A percentile compares a stretch with the other conserved stretches of the same genome.
Conservation (phyloP, 1,140 invertebrate species). For the Drosophila burlai region DNA sequence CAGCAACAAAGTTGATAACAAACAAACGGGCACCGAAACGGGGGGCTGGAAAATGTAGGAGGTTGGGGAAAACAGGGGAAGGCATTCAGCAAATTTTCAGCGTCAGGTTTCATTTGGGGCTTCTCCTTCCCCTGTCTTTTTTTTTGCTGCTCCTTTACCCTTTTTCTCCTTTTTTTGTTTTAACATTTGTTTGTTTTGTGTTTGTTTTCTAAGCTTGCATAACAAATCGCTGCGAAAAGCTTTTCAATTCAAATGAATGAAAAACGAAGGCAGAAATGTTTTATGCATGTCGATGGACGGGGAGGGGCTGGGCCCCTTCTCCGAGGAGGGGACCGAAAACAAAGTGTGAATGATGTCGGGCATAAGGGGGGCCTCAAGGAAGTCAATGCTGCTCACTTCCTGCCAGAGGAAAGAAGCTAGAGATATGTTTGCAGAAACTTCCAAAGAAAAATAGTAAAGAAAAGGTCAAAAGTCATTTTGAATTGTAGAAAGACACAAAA, state of each 20-base stretch:
- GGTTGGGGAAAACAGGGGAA: conserved; percentile 5
- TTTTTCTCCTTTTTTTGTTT: conserved; percentile 34
- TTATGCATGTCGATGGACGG: conserved; percentile 66
- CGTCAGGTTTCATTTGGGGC: conserved; percentile 71
- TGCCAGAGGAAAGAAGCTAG: conserved; percentile 22
- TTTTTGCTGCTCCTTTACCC: conserved; percentile 23
- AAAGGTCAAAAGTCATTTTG: not conserved
- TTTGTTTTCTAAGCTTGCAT: conserved; percentile 82
- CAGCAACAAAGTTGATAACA: conserved; percentile 81
- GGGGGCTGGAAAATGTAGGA: conserved; percentile 15
- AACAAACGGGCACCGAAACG: conserved; percentile 51
- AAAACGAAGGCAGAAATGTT: conserved; percentile 70
- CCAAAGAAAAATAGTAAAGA: not conserved
- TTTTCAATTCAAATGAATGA: conserved; percentile 82
- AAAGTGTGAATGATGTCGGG: conserved; percentile 75
- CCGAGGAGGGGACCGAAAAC: conserved; percentile 45
- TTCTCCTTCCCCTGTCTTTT: conserved; percentile 25
- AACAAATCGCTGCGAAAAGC: conserved; percentile 80
- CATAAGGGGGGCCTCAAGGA: conserved; percentile 19
- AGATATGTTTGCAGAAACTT: not conserved
- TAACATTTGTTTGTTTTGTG: conserved; percentile 54
- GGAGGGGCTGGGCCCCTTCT: not conserved
- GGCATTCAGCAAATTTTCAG: conserved; percentile 78
- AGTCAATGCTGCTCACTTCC: conserved; percentile 38
- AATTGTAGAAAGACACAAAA: not conserved